Evolutionary conservation across 2,113 vertebrate species (phyloP).

Genomic region (Brachionichthys hirsutus): DNA sequence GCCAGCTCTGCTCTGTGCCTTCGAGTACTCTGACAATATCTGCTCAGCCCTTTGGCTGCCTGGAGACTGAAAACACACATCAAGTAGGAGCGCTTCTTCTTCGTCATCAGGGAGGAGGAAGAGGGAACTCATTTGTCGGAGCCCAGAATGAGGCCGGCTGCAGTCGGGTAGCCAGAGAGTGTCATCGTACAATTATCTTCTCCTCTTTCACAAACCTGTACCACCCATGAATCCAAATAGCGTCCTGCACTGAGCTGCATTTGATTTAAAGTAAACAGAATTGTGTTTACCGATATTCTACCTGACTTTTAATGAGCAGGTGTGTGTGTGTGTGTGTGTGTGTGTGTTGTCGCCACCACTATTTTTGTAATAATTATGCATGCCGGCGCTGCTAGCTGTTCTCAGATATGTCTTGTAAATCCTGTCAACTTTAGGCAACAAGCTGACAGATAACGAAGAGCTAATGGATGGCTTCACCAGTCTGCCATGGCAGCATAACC

Average conservation of each 20-base stretch:
- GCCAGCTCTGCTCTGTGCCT: slow-evolving; percentile 35
- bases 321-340: too few species aligned
- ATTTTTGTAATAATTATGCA: slow-evolving; percentile 46
- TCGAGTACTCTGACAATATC: slow-evolving; percentile 51
- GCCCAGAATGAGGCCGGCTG: too few species aligned
- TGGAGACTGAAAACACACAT: slow-evolving; percentile 52
- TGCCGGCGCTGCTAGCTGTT: slow-evolving; percentile 17
- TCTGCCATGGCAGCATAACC: slow-evolving; percentile 55
- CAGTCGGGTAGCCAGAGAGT: too few species aligned
- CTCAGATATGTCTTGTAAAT: slow-evolving; percentile 49
- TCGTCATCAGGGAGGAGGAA: slow-evolving; percentile 16
- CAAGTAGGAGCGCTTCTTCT: background rate
- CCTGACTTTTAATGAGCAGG: slow-evolving; percentile 39
- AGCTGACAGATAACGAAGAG: slow-evolving; percentile 66
- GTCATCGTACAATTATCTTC: too few species aligned
- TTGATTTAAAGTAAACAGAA: slow-evolving; percentile 17
- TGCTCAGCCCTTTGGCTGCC: slow-evolving; percentile 54
- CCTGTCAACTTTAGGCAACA: slow-evolving; percentile 62
- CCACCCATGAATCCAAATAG: too few species aligned
- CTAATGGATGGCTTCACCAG: slow-evolving; percentile 70
- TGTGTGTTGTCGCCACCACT: slow-evolving; percentile 5
- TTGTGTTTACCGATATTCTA: slow-evolving; percentile 15
- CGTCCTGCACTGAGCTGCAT: background rate
- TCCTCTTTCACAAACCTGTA: too few species aligned
- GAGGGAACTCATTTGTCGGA: too few species aligned